Evolutionary conservation across 2,888 invertebrate genomes (phyloP).

Genomic region (Terebella lapidaria): DNA sequence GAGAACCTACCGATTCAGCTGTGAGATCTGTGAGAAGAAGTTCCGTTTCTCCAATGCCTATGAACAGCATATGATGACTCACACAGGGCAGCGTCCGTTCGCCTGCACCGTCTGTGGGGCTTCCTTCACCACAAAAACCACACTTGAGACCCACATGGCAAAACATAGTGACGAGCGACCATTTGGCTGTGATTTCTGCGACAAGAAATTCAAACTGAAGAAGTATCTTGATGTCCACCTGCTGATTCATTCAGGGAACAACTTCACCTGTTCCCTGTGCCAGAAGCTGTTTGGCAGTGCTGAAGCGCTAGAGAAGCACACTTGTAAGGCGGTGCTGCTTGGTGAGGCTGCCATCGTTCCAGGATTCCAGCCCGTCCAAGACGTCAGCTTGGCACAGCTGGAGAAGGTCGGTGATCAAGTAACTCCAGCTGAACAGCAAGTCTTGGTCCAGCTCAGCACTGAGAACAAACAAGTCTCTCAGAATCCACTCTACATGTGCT

Average conservation of each 20-base stretch:
- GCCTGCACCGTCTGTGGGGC: constrained; percentile 1
- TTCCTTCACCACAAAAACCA: not conserved
- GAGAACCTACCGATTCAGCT: constrained; percentile 1
- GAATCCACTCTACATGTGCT: not conserved
- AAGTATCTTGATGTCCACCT: constrained; percentile 11
- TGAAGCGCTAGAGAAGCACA: not conserved
- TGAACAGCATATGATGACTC: constrained; percentile 1
- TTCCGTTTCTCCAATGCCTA: constrained; percentile 5
- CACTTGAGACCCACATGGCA: not conserved
- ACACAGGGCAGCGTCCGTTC: constrained; percentile 3
- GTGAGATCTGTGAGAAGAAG: constrained; percentile 5
- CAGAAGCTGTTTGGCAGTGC: not conserved
- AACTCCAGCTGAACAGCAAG: not conserved
- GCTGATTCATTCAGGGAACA: constrained; percentile 1
- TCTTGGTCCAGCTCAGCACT: not conserved
- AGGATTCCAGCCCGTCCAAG: not conserved
- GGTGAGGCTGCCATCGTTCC: not conserved
- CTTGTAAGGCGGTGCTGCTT: not conserved
- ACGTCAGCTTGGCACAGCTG: not conserved
- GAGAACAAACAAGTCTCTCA: too few relatives aligned
- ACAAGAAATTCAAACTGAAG: constrained; percentile 11
- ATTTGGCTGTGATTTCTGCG: constrained; percentile 1
- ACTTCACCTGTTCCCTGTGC: not conserved
- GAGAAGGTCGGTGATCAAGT: not conserved
- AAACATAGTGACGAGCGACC: constrained; percentile 4